Evolutionary conservation across 37 sponge, comb jelly and placozoan species (phyloP).

Genomic region (Halichondria panicea): DNA sequence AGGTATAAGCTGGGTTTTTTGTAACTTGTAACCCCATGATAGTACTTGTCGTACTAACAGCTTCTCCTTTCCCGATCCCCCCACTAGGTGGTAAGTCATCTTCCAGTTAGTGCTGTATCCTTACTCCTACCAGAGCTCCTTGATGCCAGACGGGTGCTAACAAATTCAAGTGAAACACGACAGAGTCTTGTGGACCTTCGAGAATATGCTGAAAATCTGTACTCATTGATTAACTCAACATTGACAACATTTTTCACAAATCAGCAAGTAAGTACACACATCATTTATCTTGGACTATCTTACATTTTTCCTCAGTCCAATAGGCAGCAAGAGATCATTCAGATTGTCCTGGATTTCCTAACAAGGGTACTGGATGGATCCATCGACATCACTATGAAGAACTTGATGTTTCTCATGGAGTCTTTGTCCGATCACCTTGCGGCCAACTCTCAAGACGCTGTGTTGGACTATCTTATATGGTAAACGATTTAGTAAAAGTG

Average conservation of each 20-base stretch:
- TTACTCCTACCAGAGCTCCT: conserved; percentile 5
- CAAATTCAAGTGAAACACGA: not conserved
- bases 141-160: not conserved
- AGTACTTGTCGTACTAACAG: too few species aligned
- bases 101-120: conserved; percentile 13
- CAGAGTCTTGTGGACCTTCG: not conserved
- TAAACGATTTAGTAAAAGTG: too few species aligned
- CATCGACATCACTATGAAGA: not conserved
- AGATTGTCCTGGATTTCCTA: not conserved
- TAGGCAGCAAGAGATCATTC: not conserved
- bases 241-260: not conserved
- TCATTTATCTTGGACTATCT: too few species aligned
- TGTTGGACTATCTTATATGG: not conserved
- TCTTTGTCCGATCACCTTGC: not conserved
- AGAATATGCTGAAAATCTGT: too few species aligned
- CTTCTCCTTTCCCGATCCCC: too few species aligned
- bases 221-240: not conserved
- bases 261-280: too few species aligned
- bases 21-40: too few species aligned
- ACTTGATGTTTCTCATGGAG: not conserved
- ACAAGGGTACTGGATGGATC: not conserved
- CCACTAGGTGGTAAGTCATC: conserved; percentile 20
- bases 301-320: not conserved
- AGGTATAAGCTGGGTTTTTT: too few species aligned
- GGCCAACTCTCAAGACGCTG: conserved; percentile 7